These are phyloP conservation scores for Lagenorhynchus albirostris DNA, from an alignment of 2,113 vertebrate species.

Conservation along the genomic window DNA sequence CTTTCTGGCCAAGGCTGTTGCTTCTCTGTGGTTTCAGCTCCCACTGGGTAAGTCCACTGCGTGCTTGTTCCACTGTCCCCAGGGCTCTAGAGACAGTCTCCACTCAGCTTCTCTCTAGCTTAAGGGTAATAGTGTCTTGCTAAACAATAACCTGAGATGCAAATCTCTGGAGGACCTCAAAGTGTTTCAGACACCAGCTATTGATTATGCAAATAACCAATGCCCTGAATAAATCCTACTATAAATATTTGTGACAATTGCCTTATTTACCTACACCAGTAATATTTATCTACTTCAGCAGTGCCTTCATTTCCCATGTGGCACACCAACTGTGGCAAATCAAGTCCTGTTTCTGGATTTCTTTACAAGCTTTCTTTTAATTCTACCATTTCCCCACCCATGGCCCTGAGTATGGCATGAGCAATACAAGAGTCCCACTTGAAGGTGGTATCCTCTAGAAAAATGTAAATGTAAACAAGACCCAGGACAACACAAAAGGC, in stretches of 20 bases:
- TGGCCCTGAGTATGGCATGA: conserved; percentile 86
- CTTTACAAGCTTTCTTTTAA: conserved; percentile 75
- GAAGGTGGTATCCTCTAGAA: conserved; percentile 89
- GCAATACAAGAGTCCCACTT: conserved; percentile 90
- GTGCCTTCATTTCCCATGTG: conserved; percentile 73
- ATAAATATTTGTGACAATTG: neutral
- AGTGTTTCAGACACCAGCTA: neutral
- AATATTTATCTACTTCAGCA: conserved; percentile 76
- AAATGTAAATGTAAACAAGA: conserved; percentile 85
- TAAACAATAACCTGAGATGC: neutral
- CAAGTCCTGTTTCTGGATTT: neutral
- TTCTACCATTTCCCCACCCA: conserved; percentile 85
- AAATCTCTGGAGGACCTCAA: neutral
- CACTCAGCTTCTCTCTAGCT: neutral
- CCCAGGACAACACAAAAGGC: conserved; percentile 87
- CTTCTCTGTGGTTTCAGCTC: neutral
- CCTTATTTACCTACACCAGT: neutral
- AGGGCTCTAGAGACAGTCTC: neutral
- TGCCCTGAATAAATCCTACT: neutral
- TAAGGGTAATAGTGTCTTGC: neutral
- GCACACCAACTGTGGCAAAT: conserved; percentile 82
- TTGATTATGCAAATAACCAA: neutral
- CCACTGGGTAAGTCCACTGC: neutral
- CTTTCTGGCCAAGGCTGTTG: neutral
- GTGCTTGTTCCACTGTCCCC: neutral